Percentiles rank a stretch among this genome's conserved stretches.
These are phyloP conservation scores for Pogonognathellus flavescens DNA, from an alignment of 1,140 invertebrate species.

Conservation along the genomic window DNA sequence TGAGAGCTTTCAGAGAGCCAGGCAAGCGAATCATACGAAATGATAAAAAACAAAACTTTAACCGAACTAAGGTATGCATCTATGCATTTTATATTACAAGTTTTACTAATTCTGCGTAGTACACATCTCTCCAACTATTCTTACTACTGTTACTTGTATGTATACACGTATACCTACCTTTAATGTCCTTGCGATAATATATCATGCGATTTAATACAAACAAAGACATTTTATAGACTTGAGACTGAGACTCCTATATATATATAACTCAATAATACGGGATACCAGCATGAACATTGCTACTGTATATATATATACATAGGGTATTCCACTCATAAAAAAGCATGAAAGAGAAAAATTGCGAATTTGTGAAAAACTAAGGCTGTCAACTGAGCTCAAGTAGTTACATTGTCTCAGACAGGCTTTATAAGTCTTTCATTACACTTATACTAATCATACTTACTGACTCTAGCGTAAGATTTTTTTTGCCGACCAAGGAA, in stretches of 20 bases:
- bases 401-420: slow-evolving; percentile 4
- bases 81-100: no score
- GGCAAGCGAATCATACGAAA: slow-evolving; percentile 37
- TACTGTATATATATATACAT: no score
- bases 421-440: neutral
- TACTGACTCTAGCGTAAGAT: no score
- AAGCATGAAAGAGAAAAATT: slow-evolving; percentile 12
- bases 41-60: slow-evolving; percentile 34
- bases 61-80: neutral
- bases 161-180: no score
- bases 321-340: neutral
- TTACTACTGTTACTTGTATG: no score
- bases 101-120: no score
- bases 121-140: no score
- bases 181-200: no score
- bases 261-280: neutral
- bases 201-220: no score
- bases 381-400: slow-evolving; percentile 42
- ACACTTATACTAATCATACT: neutral
- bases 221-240: no score
- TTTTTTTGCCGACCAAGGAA: no score
- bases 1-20: slow-evolving; percentile 46
- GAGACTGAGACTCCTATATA: no score
- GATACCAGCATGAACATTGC: neutral
- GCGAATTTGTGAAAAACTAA: slow-evolving; percentile 41